Evolutionary conservation across 2,888 invertebrate genomes (phyloP).

Genomic region (Leptarthrus brevirostris): DNA sequence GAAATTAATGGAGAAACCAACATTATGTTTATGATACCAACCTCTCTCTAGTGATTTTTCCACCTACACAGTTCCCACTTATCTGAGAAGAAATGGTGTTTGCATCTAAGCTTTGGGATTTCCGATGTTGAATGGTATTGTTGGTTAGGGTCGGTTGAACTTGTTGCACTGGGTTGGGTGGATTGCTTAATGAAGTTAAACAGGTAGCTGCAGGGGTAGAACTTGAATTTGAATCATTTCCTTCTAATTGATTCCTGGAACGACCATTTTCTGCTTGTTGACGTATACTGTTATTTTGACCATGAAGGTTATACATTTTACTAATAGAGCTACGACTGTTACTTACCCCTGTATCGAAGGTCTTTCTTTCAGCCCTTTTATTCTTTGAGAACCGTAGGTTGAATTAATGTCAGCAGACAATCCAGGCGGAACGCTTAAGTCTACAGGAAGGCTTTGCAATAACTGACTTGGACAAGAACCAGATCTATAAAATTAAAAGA

Average conservation of each 20-base stretch:
- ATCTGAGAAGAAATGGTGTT: conserved; percentile 64
- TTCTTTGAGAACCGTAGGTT: conserved; percentile 69
- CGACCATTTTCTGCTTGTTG: conserved; percentile 54
- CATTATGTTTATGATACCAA: background rate
- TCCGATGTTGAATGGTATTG: conserved; percentile 72
- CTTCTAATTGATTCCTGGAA: conserved; percentile 32
- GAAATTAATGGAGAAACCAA: background rate
- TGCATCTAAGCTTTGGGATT: conserved; percentile 86
- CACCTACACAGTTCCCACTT: conserved; percentile 53
- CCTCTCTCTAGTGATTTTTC: conserved; percentile 51
- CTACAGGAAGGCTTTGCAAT: conserved; percentile 77
- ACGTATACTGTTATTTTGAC: conserved; percentile 46
- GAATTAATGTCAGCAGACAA: conserved; percentile 57
- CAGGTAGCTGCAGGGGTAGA: conserved; percentile 49
- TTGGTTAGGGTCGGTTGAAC: conserved; percentile 42
- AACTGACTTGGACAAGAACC: conserved; percentile 93
- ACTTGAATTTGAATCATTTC: conserved; percentile 54
- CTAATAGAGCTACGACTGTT: conserved; percentile 45
- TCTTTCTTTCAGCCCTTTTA: conserved; percentile 74
- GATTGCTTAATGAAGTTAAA: conserved; percentile 32
- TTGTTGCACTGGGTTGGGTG: conserved; percentile 52
- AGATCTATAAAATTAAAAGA: conserved; percentile 70
- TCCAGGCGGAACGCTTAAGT: conserved; percentile 55
- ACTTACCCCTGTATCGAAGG: conserved; percentile 63
- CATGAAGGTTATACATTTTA: background rate